Evolutionary conservation across 1,140 invertebrate species (phyloP).

Genomic region (Diuraphis noxia): DNA sequence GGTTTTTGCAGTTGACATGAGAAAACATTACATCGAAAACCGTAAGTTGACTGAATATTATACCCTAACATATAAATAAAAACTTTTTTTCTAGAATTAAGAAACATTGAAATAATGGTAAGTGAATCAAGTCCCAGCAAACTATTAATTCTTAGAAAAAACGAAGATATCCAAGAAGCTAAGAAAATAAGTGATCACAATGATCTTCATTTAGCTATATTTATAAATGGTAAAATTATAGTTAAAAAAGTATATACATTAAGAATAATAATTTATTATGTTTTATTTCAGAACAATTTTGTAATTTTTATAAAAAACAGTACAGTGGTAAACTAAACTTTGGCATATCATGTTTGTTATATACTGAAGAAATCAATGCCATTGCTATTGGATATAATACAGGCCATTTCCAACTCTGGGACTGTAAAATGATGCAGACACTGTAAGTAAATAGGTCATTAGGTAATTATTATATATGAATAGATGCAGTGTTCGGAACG

Average conservation of each 20-base stretch:
- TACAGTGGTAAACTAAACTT: not conserved
- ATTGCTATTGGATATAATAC: slow-evolving; percentile 55
- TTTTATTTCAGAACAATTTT: slow-evolving; percentile 34
- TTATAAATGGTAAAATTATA: slow-evolving; percentile 28
- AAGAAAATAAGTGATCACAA: not conserved
- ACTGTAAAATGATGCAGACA: slow-evolving; percentile 27
- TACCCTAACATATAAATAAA: not conserved
- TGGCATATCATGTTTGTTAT: slow-evolving; percentile 24
- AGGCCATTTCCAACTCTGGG: slow-evolving; percentile 55
- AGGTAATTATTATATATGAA: not conserved
- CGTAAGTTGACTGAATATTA: not conserved
- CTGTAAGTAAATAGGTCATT: slow-evolving; percentile 15
- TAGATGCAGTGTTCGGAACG: too few relatives aligned
- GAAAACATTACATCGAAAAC: not conserved
- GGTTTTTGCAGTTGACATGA: slow-evolving; percentile 32
- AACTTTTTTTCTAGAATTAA: slow-evolving; percentile 14
- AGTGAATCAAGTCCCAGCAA: slow-evolving; percentile 8
- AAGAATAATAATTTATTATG: not conserved
- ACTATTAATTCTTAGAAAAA: slow-evolving; percentile 23
- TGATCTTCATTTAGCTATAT: slow-evolving; percentile 22
- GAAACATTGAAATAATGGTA: not conserved
- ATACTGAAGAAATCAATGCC: slow-evolving; percentile 53
- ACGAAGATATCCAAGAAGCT: not conserved
- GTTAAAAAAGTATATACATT: not conserved
- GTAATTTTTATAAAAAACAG: not conserved